Percentiles rank a stretch among this genome's conserved stretches.
phyloP scores from a whole-genome alignment of 2,888 invertebrate species.

The Philopedon plagiatum region DNA sequence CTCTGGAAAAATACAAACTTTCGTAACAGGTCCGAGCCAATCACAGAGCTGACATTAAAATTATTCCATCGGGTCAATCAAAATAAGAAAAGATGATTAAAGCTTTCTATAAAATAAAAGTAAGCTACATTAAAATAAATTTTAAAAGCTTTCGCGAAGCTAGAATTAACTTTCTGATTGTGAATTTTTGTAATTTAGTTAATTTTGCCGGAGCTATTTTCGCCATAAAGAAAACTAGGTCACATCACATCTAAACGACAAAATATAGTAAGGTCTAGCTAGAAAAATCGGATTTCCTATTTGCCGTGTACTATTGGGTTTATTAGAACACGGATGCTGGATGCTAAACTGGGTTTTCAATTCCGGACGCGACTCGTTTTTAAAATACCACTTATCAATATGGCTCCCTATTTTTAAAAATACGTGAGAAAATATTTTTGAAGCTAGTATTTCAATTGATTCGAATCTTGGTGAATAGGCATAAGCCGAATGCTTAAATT shows the following conservation, averaged over 20 bases:
- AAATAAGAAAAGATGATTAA: no score
- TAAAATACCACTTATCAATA: constrained; percentile 4
- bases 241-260: background rate
- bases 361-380: constrained; percentile 1
- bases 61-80: no score
- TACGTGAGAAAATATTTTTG: background rate
- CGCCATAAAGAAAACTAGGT: background rate
- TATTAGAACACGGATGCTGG: constrained; percentile 20
- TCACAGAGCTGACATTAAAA: no score
- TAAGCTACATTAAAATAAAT: no score
- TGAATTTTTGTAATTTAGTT: no score
- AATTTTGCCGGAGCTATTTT: background rate
- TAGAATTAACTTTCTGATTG: no score
- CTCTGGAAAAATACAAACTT: background rate
- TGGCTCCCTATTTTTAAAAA: background rate
- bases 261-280: background rate
- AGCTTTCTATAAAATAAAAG: no score
- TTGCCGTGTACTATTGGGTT: constrained; percentile 22
- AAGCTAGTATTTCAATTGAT: background rate
- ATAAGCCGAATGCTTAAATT: no score
- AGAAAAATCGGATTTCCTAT: constrained; percentile 5
- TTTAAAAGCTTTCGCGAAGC: no score
- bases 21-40: no score
- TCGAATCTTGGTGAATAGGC: no score
- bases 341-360: constrained; percentile 11